phyloP scores from a whole-genome alignment of 2,113 vertebrate genomes.

The Peromyscus californicus region DNA sequence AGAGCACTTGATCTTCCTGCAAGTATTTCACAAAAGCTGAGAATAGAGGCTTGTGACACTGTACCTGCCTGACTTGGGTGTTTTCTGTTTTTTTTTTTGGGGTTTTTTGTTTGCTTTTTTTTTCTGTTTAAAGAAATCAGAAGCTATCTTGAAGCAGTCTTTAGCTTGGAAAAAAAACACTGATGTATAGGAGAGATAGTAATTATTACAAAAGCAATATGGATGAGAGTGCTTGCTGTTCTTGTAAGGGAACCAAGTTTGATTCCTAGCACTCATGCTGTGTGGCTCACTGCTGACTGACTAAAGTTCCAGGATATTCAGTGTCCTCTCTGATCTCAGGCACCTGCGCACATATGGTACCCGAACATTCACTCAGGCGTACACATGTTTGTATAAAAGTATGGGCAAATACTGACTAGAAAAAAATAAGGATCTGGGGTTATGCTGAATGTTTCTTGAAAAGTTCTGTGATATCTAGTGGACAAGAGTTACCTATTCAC shows the following conservation, averaged over 20 bases:
- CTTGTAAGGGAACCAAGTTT: not conserved
- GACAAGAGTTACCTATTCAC: not conserved
- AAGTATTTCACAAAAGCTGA: not conserved
- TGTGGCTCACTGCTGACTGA: not conserved
- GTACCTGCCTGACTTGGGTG: not conserved
- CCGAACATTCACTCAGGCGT: too few relatives aligned
- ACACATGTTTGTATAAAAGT: not conserved
- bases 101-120: not conserved
- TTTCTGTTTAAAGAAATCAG: not conserved
- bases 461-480: not conserved
- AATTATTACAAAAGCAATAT: not conserved
- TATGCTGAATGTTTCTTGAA: not conserved
- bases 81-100: not conserved
- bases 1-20: not conserved
- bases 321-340: not conserved
- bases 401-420: not conserved
- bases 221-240: not conserved
- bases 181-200: not conserved
- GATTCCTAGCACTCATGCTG: not conserved
- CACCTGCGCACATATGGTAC: too few relatives aligned
- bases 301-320: not conserved
- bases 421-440: not conserved
- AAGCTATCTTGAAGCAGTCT: not conserved
- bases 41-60: not conserved
- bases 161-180: not conserved